Conservation (phyloP, 2,888 invertebrate genomes). For the Drosophila sordidapex region DNA sequence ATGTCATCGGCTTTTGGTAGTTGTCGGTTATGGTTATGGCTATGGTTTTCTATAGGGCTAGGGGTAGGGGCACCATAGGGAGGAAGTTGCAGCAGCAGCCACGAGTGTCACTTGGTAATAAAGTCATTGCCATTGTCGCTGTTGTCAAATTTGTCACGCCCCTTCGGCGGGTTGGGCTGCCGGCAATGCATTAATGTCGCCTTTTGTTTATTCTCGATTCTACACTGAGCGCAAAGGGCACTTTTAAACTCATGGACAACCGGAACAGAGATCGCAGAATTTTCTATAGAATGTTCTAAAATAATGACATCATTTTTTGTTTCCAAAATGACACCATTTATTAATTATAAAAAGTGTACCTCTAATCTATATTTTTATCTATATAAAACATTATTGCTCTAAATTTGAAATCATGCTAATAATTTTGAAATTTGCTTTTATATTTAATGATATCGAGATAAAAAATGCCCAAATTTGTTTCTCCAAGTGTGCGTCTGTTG, state of each 20-base stretch:
- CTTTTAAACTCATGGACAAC: neutral
- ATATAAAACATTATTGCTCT: neutral
- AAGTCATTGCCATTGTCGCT: slow-evolving; percentile 76
- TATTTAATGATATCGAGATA: neutral
- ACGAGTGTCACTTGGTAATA: slow-evolving; percentile 74
- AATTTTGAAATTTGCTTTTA: too few relatives aligned
- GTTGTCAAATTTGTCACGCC: slow-evolving; percentile 81
- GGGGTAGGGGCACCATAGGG: slow-evolving; percentile 15
- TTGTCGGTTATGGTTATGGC: slow-evolving; percentile 29
- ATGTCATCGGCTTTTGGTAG: slow-evolving; percentile 42
- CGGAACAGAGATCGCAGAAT: neutral
- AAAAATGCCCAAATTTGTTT: neutral
- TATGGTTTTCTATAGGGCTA: slow-evolving; percentile 23
- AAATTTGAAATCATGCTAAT: too few relatives aligned
- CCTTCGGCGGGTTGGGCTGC: slow-evolving; percentile 71
- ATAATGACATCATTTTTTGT: neutral
- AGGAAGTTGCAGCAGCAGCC: slow-evolving; percentile 33
- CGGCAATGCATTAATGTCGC: slow-evolving; percentile 75
- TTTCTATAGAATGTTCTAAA: rapidly evolving
- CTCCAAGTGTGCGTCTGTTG: slow-evolving; percentile 34
- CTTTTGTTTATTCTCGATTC: slow-evolving; percentile 61
- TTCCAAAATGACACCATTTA: rapidly evolving
- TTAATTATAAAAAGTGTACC: neutral
- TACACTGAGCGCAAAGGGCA: neutral
- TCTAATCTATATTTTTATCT: neutral